Evolutionary conservation across 37 sponge, comb jelly and placozoan genomes (phyloP), one percentile per base, ranked within the genome.

Genomic region (Tethya wilhelma): DNA sequence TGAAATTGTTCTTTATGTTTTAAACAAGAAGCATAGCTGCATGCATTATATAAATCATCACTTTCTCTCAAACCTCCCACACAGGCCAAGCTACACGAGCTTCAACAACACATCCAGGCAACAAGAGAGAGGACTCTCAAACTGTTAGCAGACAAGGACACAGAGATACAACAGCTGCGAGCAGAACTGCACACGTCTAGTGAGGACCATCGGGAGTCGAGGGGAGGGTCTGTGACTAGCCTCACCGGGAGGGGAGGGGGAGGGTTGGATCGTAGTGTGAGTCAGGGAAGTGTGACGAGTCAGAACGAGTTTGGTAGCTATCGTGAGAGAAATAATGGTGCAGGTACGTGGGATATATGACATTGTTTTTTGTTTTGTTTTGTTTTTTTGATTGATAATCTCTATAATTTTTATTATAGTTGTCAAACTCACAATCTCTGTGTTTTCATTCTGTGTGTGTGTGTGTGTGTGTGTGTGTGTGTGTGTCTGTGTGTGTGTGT

Each of bases 131-230:
- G 91, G 17, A 86, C 87, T 1, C 45, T 75, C 30, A 71, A 55
- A 62, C 60, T 91, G 66, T 29, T 91, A 40, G 49, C 72, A 45
- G 90, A 90, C 38, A 90, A 79, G 44, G 86, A 90, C 46, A 28
- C 37, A 0, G 90, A 90, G 33, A 75, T 90, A 7, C 72, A 79
- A 56, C 59, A 32, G 6, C 81, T 90, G 17, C 33, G 71, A 8
- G 6, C 44, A 70, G 76, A 79, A 37, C 12, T 83, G 23, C 30
- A 28, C 36, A 53, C 49, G 22, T 41, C 49, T 43, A 9, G 38
- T 38, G 12, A 7, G 28, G 8, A 43, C 23, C 49, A 8, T 7
- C 58, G 32, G 20, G 12, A 8, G 23, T 37, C 38, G 11, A 6
- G 4, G 38, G 44, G 28, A 33, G 64, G 33, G 43, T 2, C 38